These are phyloP conservation scores for Athripsodes cinereus DNA, from an alignment of 2,888 invertebrate species.

Conservation along the genomic window DNA sequence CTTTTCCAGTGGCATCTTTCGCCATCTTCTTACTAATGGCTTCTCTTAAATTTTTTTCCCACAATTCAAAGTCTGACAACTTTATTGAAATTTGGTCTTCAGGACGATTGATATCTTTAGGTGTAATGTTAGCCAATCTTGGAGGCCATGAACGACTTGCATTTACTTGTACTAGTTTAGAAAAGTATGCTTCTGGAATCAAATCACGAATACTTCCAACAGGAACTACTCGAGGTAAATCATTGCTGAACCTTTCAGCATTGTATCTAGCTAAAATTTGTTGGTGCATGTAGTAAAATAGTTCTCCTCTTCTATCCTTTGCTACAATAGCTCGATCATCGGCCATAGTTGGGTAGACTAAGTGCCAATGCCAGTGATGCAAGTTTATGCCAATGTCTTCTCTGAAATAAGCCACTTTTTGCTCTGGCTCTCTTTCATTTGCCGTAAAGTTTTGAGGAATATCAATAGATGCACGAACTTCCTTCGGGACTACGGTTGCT, in stretches of 20 bases:
- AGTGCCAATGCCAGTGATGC: constrained; percentile 78
- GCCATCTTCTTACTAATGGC: constrained; percentile 63
- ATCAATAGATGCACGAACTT: constrained; percentile 35
- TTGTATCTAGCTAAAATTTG: constrained; percentile 65
- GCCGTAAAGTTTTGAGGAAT: constrained; percentile 34
- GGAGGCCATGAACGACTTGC: constrained; percentile 69
- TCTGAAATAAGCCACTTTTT: constrained; percentile 41
- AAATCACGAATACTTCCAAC: constrained; percentile 60
- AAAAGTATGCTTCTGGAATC: constrained; percentile 73
- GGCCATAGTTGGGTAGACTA: constrained; percentile 75
- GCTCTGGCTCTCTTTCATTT: constrained; percentile 34
- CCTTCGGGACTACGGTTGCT: neutral
- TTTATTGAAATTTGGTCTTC: neutral
- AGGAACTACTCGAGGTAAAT: constrained; percentile 57
- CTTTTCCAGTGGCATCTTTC: constrained; percentile 51
- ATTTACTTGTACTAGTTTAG: constrained; percentile 68
- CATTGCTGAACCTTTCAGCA: constrained; percentile 68
- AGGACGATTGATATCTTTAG: constrained; percentile 58
- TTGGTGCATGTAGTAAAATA: constrained; percentile 76
- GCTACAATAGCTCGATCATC: constrained; percentile 50
- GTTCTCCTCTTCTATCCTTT: constrained; percentile 70
- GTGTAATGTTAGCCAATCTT: constrained; percentile 52
- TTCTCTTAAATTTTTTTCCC: constrained; percentile 67
- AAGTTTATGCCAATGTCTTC: constrained; percentile 48
- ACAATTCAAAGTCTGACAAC: constrained; percentile 63